Evolutionary conservation across 2,888 invertebrate species (phyloP).

Genomic region (Epirrhoe alternata): DNA sequence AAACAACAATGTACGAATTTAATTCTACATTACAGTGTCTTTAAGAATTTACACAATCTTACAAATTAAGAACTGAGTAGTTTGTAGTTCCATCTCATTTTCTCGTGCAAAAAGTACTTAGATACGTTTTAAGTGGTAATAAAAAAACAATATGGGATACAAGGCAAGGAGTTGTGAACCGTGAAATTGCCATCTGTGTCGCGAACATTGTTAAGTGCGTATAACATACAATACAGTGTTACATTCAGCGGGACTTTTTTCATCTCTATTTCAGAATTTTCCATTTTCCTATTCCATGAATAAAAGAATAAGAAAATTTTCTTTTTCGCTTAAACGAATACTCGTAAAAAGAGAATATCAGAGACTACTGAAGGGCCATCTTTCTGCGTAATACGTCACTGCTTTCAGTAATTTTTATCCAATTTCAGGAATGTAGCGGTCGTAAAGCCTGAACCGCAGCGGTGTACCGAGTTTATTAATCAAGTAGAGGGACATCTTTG

Average conservation of each 20-base stretch:
- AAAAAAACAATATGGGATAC: slow-evolving; percentile 62
- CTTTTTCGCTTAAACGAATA: not conserved
- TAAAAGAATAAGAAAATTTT: slow-evolving; percentile 1
- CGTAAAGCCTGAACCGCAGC: slow-evolving; percentile 57
- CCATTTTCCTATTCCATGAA: not conserved
- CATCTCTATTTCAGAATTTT: slow-evolving; percentile 15
- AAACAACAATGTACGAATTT: slow-evolving; percentile 28
- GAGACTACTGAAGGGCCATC: not conserved
- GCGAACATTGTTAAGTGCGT: slow-evolving; percentile 63
- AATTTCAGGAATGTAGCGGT: slow-evolving; percentile 51
- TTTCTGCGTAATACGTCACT: slow-evolving; percentile 18
- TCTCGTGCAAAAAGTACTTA: slow-evolving; percentile 45
- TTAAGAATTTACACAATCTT: slow-evolving; percentile 12
- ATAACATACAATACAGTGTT: slow-evolving; percentile 49
- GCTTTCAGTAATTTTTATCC: slow-evolving; percentile 41
- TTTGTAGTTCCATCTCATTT: slow-evolving; percentile 30
- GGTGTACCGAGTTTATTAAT: slow-evolving; percentile 74
- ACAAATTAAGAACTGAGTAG: slow-evolving; percentile 30
- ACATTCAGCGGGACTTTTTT: slow-evolving; percentile 36
- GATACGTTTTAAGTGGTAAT: slow-evolving; percentile 54
- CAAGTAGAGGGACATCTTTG: slow-evolving; percentile 67
- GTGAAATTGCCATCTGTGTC: slow-evolving; percentile 72
- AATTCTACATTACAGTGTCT: slow-evolving; percentile 19
- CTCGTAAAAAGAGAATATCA: not conserved
- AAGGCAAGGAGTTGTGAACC: slow-evolving; percentile 63